Base-by-base conservation (phyloP, 2,888 invertebrate species). In the Amphipoea lucens region DNA sequence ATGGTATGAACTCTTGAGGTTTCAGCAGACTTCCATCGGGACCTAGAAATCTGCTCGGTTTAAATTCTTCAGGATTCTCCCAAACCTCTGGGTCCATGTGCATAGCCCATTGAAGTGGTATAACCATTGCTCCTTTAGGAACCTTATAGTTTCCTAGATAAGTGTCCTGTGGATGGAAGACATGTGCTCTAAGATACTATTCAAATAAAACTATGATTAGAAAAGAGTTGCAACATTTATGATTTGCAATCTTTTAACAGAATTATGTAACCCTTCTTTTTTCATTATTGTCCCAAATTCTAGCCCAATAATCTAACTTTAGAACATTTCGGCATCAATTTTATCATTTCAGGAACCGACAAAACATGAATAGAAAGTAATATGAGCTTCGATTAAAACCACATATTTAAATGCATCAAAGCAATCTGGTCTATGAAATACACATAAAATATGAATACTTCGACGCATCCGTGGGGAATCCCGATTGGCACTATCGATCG, bases 61-160 rank as follows among this genome's bases (percentile, higher is more conserved):
- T 97, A 91, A 98, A 99, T 57, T 94, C 91, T 6, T 98, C 97
- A 0, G 98, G 98, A 51, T 98, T 94, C 0, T 97, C 94, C 98
- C 98, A 99, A 45, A 97, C 93, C 2, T 94, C 91, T 0, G 97
- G 97, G 90, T 98, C 97, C 97, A 98, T 98, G 90, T 99, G 98
- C 14, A 98, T 95, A 0, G 98, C 98, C 98, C 98, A 98, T 90
- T 98, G 98, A 36, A 98, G 93, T 0, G 98, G 98, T n/a, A 99
- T 95, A 23, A 99, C 95, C 98, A 98, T 97, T 86, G 98, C 91
- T 89, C 98, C 97, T 92, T 97, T 97, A 0, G 98, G 98, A 74
- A 99, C 97, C 76, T 91, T 95, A 91, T 97, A 98, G n/a, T 97
- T 97, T 12, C 96, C 97, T 60, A 98, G 92, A 82, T 93, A 95